Evolutionary conservation across 2,797 vertebrate species (phyloP).

Genomic region (Poeciliopsis paucimaculata): DNA sequence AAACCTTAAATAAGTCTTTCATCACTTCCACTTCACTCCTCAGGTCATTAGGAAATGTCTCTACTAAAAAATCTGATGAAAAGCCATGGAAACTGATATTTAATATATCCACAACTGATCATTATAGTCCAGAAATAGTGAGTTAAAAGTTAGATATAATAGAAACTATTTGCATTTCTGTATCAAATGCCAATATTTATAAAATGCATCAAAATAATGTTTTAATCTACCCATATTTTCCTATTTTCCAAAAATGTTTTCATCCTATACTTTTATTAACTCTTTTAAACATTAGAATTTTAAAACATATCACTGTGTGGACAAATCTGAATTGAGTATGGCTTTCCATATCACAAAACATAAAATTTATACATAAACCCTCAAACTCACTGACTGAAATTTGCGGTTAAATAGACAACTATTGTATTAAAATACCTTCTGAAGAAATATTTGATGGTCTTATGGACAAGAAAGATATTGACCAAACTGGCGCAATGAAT

Average conservation of each 20-base stretch:
- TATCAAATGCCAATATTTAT: not conserved
- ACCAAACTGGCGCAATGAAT: not conserved
- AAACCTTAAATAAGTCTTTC: conserved; percentile 21
- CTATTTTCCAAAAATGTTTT: not conserved
- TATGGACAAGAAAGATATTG: not conserved
- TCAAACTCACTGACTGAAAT: not conserved
- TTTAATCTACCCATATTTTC: not conserved
- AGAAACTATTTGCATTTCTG: not conserved
- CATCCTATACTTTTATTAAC: not conserved
- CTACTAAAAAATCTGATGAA: conserved; percentile 23
- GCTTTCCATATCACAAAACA: not conserved
- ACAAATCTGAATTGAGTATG: not conserved
- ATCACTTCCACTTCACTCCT: conserved; percentile 1
- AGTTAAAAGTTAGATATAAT: not conserved
- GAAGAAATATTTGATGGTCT: not conserved
- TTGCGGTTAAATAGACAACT: not conserved
- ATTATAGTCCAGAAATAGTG: not conserved
- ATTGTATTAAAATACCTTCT: not conserved
- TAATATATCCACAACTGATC: not conserved
- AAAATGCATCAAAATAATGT: not conserved
- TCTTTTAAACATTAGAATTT: not conserved
- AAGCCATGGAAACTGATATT: conserved; percentile 16
- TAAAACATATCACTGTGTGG: not conserved
- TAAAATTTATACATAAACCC: not conserved
- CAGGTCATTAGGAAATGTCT: not conserved